Base-by-base conservation (phyloP, 2,797 vertebrate genomes). In the Leptatherina wallacei region DNA sequence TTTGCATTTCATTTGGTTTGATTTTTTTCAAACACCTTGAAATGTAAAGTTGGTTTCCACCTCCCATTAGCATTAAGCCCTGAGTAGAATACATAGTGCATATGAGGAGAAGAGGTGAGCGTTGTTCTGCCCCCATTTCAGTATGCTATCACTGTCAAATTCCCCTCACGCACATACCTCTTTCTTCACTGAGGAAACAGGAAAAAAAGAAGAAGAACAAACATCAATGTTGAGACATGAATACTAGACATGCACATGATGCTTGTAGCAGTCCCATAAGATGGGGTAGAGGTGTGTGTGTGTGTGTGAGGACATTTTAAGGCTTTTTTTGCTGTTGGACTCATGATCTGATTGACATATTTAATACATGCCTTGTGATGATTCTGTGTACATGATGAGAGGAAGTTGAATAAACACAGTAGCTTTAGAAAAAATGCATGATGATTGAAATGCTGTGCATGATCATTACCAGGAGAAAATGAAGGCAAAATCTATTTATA, bases 291-390 rank as follows among this genome's bases (percentile, higher is more conserved):
- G 42, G 32, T 63, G 42, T 49, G 61, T 71, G 38, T 75, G 58
- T 61, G 32, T 63, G 42, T 49, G 61, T 71, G 38, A 44, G 40
- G 11, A 2, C 22, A 56, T 68, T 36, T 61, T 44, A 36, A 20
- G 44, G 4, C 9, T 51, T 33, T 52, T 65, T 22, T 36, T 40
- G 44, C 40, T 65, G 59, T 73, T n/a, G 72, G 68, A 78, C 20
- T 57, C 59, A 56, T 76, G 33, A 71, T 59, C 61, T 81, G 85
- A 89, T 69, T 88, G 90, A 86, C 86, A 86, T 81, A 78, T 83
- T 83, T 86, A 88, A 86, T 82, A 78, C 76, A 63, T 42, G 65
- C 57, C 66, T 74, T 84, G 73, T 69, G 82, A 72, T 86, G 69
- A 84, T 80, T 82, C 65, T 52, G 60, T 3, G 35, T 33, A 30